Evolutionary conservation across 2,888 invertebrate species (phyloP).

Genomic region (Cryptosula pallasiana): DNA sequence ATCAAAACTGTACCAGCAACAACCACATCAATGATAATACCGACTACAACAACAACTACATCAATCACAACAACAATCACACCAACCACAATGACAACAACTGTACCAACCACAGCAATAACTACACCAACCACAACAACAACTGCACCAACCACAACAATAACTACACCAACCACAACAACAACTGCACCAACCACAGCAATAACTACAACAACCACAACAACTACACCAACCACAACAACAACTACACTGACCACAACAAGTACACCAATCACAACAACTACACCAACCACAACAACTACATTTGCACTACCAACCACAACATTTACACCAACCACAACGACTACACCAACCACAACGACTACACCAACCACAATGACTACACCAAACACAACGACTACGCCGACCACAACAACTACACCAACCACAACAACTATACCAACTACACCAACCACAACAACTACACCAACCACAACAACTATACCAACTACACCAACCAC

Average conservation of each 20-base stretch:
- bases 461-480: neutral
- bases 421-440: neutral
- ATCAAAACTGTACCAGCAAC: neutral
- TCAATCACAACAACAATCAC: neutral
- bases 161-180: neutral
- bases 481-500: neutral
- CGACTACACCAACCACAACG: neutral
- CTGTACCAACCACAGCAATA: neutral
- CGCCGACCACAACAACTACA: neutral
- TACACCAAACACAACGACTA: neutral
- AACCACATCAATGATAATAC: neutral
- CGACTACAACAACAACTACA: neutral
- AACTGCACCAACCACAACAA: neutral
- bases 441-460: neutral
- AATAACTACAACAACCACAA: neutral
- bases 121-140: neutral
- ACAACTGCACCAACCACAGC: neutral
- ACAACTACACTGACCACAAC: neutral
- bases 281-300: conserved; percentile 1
- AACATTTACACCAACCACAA: neutral
- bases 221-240: conserved; percentile 9
- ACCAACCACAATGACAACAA: neutral
- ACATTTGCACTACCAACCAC: neutral
- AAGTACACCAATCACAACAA: neutral
- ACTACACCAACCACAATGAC: neutral